These are phyloP conservation scores for Cyrtonyx montezumae DNA, from an alignment of 2,113 vertebrate genomes.

Conservation along the genomic window DNA sequence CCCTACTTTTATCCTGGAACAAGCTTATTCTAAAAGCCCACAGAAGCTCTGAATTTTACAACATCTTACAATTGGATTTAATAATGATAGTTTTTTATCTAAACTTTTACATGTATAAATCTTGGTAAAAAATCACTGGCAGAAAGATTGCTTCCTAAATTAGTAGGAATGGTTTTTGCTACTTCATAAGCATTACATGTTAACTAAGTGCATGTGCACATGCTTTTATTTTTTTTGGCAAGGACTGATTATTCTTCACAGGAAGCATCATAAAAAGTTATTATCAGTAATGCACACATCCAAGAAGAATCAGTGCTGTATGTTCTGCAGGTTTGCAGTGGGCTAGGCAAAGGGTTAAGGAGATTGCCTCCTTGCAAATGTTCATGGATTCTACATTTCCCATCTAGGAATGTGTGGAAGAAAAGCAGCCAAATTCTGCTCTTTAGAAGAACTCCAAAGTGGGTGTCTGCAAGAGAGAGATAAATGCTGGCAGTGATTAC, in stretches of 20 bases:
- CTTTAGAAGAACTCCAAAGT: constrained; percentile 85
- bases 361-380: constrained; percentile 70
- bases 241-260: neutral
- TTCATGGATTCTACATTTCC: constrained; percentile 63
- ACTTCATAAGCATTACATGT: neutral
- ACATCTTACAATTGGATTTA: neutral
- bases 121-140: neutral
- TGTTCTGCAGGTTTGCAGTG: constrained; percentile 15
- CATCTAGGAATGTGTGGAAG: constrained; percentile 74
- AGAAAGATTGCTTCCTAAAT: neutral
- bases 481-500: constrained; percentile 85
- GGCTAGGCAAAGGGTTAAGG: constrained; percentile 69
- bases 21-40: neutral
- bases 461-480: constrained; percentile 83
- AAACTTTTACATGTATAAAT: neutral
- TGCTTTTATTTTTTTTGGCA: neutral
- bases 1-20: neutral
- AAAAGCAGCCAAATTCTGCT: constrained; percentile 78
- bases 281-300: neutral
- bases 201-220: neutral
- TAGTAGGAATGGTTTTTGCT: neutral
- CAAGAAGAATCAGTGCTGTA: neutral
- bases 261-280: neutral
- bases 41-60: neutral
- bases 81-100: neutral